Evolutionary conservation across 1,140 invertebrate genomes (phyloP), one percentile per base, ranked within the genome.

Genomic region (Gonioctena quinquepunctata): DNA sequence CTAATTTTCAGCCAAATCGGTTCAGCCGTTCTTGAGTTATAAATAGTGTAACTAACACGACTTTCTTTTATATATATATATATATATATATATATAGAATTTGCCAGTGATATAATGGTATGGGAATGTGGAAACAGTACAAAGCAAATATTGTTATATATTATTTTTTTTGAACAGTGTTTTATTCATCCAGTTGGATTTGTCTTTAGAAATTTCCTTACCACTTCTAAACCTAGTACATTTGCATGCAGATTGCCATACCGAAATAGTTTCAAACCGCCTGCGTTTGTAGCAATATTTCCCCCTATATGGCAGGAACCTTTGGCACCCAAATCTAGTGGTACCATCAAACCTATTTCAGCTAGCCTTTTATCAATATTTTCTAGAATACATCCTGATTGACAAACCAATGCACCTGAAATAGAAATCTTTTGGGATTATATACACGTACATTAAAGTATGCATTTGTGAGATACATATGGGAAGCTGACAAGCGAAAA

Each of bases 291-390:
- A 13, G 97, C 93, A 8, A 98, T 85, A 84, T 98, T 98, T 66
- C 98, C 98, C 2, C 98, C 98, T 76, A 99, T 98, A 33, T 98
- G 93, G 81, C 98, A 99, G 62, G 92, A 94, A 13, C 97, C 97
- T 85, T 99, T 99, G 0, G 97, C 95, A 0, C 97, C 97, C 62
- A 99, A 86, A 86, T 99, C 98, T 25, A 99, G 79, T 0, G 98
- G 98, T 88, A 99, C 95, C 83, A 96, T 95, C 13, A 97, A 86
- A 8, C 90, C 90, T 66, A 88, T 85, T 13, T 93, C 86, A 13
- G 87, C 83, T 1, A 96, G 84, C 80, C 91, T 88, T 49, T 90
- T 87, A 70, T 98, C 94, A 25, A 99, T 82, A 57, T 87, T 90
- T 85, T 98, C 94, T 57, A 99, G 83, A 56, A 99, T 88, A 85